Percentiles rank a stretch among this genome's conserved stretches.
These are phyloP conservation scores for Erebia aethiops DNA, from an alignment of 2,888 invertebrate species.

Conservation along the genomic window DNA sequence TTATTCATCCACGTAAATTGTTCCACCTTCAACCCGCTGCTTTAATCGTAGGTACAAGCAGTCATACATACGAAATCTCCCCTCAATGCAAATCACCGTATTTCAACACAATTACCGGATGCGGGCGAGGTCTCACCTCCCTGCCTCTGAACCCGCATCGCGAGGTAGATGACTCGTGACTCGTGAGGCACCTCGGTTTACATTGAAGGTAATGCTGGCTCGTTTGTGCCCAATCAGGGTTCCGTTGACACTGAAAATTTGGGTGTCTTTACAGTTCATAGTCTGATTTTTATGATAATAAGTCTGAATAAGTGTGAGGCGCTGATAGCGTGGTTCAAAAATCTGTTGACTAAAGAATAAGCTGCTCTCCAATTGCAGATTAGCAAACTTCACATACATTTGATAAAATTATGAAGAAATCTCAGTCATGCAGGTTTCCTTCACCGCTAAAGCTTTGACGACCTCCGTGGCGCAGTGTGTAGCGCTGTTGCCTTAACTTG, in stretches of 20 bases:
- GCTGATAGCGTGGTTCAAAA: no score
- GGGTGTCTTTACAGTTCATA: neutral
- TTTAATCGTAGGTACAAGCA: neutral
- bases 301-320: neutral
- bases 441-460: no score
- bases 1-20: neutral
- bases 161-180: neutral
- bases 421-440: no score
- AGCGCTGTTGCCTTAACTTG: no score
- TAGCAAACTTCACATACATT: no score
- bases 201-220: neutral
- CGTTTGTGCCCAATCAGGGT: conserved; percentile 4
- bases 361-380: no score
- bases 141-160: conserved; percentile 7
- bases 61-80: neutral
- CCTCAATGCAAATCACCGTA: conserved; percentile 14
- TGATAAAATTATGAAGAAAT: no score
- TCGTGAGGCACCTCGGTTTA: neutral
- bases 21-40: neutral
- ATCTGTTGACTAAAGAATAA: neutral
- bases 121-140: conserved; percentile 5
- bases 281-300: no score
- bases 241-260: neutral
- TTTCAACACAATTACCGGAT: conserved; percentile 24
- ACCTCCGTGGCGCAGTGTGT: no score